phyloP scores from a whole-genome alignment of 2,888 invertebrate species.

The Ectemnius lituratus region DNA sequence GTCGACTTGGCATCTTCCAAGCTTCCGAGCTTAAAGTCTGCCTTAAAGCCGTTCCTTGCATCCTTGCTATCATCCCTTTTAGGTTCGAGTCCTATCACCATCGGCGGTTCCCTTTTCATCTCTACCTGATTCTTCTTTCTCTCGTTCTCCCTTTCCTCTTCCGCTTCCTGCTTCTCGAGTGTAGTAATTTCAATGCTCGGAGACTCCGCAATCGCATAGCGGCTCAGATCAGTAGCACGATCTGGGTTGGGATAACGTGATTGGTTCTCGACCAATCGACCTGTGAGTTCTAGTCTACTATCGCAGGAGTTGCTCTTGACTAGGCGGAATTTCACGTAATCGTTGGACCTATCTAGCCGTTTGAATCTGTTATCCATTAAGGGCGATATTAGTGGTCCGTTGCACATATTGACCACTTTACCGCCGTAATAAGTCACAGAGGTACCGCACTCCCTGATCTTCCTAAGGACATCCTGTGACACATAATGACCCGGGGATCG shows the following conservation, averaged over 20 bases:
- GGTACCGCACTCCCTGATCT: constrained; percentile 93
- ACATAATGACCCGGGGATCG: constrained; percentile 73
- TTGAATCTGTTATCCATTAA: constrained; percentile 78
- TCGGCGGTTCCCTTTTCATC: constrained; percentile 75
- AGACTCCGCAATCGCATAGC: constrained; percentile 71
- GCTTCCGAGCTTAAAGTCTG: constrained; percentile 72
- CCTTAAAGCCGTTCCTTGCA: constrained; percentile 67
- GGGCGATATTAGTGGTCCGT: constrained; percentile 83
- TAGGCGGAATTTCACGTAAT: constrained; percentile 86
- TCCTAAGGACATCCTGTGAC: constrained; percentile 86
- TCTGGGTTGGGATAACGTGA: constrained; percentile 37
- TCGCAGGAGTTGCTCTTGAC: constrained; percentile 93
- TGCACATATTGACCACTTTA: constrained; percentile 85
- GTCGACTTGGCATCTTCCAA: constrained; percentile 63
- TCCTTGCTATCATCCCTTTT: constrained; percentile 74
- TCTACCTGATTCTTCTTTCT: constrained; percentile 79
- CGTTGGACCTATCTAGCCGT: constrained; percentile 69
- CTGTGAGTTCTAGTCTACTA: constrained; percentile 88
- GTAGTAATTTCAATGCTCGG: constrained; percentile 74
- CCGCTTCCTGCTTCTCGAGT: constrained; percentile 62
- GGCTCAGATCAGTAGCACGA: constrained; percentile 53
- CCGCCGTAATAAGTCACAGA: constrained; percentile 94
- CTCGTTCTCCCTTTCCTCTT: constrained; percentile 81
- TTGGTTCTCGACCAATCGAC: constrained; percentile 79
- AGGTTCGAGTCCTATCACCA: constrained; percentile 79